These are phyloP conservation scores for Andrena minutula DNA, from an alignment of 2,888 invertebrate species.

Conservation along the genomic window DNA sequence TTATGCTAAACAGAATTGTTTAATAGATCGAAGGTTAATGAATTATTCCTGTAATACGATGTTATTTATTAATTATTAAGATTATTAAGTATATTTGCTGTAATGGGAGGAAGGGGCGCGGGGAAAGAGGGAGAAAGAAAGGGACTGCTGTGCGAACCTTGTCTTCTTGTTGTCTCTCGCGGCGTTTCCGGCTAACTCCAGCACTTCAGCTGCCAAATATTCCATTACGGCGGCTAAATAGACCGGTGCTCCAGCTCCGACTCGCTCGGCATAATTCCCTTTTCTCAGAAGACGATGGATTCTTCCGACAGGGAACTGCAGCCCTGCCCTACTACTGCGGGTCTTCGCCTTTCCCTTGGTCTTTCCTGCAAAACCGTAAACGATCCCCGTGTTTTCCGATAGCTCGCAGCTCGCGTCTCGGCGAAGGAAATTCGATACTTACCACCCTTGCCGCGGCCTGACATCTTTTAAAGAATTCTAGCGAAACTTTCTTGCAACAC, in stretches of 20 bases:
- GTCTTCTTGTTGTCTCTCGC: constrained; percentile 89
- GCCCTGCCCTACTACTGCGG: constrained; percentile 86
- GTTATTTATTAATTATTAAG: no score
- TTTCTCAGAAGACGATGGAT: constrained; percentile 87
- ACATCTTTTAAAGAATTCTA: constrained; percentile 60
- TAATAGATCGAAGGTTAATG: no score
- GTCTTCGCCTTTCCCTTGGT: constrained; percentile 81
- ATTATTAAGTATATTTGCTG: background rate
- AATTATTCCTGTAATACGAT: no score
- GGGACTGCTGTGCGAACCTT: constrained; percentile 80
- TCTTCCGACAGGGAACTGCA: constrained; percentile 87
- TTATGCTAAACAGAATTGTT: no score
- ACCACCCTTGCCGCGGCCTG: constrained; percentile 80
- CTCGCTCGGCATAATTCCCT: constrained; percentile 88
- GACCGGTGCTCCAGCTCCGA: constrained; percentile 86
- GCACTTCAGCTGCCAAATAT: constrained; percentile 89
- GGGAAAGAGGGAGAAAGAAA: background rate
- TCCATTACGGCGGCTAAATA: constrained; percentile 88
- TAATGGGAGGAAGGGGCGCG: background rate
- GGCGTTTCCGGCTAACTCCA: constrained; percentile 88
- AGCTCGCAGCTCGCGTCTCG: background rate
- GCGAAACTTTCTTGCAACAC: constrained; percentile 19
- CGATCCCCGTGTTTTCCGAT: background rate
- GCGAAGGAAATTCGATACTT: constrained; percentile 49
- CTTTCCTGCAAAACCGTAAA: constrained; percentile 70